Evolutionary conservation across 2,888 invertebrate species (phyloP).

Genomic region (Cylindroiulus punctatus): DNA sequence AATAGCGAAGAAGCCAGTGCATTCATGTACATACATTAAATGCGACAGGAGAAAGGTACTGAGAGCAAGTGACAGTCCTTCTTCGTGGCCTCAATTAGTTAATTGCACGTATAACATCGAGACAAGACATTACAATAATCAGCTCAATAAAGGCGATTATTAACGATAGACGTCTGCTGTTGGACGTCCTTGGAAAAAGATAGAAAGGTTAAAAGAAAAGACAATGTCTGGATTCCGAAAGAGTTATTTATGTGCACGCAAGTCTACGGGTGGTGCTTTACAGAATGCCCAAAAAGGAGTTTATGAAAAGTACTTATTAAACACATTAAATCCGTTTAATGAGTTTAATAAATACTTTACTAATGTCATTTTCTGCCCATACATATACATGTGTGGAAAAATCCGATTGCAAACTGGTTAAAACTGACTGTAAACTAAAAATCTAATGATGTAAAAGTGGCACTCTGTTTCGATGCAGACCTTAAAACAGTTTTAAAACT

Average conservation of each 20-base stretch:
- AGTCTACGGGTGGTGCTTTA: not conserved
- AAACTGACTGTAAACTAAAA: no score
- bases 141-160: conserved; percentile 13
- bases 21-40: no score
- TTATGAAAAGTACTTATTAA: not conserved
- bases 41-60: not conserved
- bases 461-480: no score
- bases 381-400: no score
- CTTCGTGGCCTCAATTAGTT: not conserved
- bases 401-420: no score
- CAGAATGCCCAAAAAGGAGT: not conserved
- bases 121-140: conserved; percentile 28
- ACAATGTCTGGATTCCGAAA: conserved; percentile 3
- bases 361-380: no score
- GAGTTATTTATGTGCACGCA: not conserved
- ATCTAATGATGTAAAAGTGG: no score
- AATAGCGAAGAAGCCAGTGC: not conserved
- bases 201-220: not conserved
- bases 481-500: no score
- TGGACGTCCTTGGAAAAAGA: not conserved
- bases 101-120: not conserved
- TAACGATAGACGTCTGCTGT: not conserved
- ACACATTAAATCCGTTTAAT: no score
- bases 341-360: no score
- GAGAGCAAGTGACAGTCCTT: not conserved